Evolutionary conservation across 2,113 vertebrate genomes (phyloP), one percentile per base, ranked within the genome.

Genomic region (Gadus macrocephalus): DNA sequence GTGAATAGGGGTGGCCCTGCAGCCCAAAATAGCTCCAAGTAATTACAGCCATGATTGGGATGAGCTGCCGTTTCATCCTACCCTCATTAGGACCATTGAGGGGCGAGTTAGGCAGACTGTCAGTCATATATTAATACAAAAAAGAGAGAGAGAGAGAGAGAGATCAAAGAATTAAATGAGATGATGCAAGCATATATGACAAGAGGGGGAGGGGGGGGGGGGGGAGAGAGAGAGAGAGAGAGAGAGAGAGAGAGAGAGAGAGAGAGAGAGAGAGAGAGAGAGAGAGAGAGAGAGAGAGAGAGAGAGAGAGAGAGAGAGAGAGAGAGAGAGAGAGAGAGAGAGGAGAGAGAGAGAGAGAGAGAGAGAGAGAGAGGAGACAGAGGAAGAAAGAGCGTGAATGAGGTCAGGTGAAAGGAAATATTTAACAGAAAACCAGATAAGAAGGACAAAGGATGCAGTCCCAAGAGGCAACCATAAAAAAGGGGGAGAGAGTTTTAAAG

Each of bases 21-120:
- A 56, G 42, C 42, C 42, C 8, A 49, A 9, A 49, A 49, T 35
- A 7, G 42, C 42, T 49, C 42, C 42, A 49, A 28, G 63, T 70
- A 72, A 70, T 81, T 75, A 68, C 66, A 55, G 28, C 56, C 25
- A 20, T 64, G 60, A 27, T 64, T 81, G 67, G 76, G 68, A 78
- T 75, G 70, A 71, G 66, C 75, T 75, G 15, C 55, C 38, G 73
- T 73, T 65, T 49, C 42, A 12, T 70, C 69, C 62, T 70, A 59
- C 27, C 68, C 68, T 73, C 61, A 74, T 78, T 66, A 73, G 38
- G 58, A 69, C 8, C 28, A 62, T 31, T 70, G 56, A 71, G 49
- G 76, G 42, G 25, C 68, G 12, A 75, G 62, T 63, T 65, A 49
- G 49, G 53, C 20, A 53, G 59, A 63, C 25, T 17, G 4, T 38